Evolutionary conservation across 2,797 vertebrate species (phyloP), one percentile per base, ranked within the genome.

Genomic region (Steatocranus sp.): DNA sequence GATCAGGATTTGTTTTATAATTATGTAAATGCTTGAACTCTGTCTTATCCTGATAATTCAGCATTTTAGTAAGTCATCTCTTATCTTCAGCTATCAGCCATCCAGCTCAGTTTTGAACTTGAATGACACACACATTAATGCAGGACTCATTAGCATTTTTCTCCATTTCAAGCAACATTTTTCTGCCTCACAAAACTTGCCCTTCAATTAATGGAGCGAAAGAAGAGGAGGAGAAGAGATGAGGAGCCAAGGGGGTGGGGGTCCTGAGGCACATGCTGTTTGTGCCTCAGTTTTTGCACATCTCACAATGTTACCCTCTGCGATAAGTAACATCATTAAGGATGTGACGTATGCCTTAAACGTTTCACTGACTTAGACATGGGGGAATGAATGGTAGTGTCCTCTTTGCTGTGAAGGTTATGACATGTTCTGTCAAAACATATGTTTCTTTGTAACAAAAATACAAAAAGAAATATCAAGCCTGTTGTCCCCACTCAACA

Each of bases 191-290:
- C 77, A 89, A 91, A 61, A 82, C 84, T 84, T 78, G 80, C 78
- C 82, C 82, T 92, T 91, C 83, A 88, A 58, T 88, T 90, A 91
- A 89, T 91, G 81, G 76, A 92, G 91, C 32, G 51, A 91, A 87
- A 87, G 79, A 86, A 78, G 32, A 78, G 61, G 68, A 84, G 58
- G 61, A 85, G 70, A 76, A 80, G 81, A 66, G 78, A 77, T 77
- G 81, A 77, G 25, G 79, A 87, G 84, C 78, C 70, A 10, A 74
- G 54, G 77, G 76, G 66, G 27, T 46, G 73, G 73, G 76, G 56
- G 56, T 12, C 56, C 56, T 61, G 56, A 36, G 56, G 56, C 56
- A 36, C 56, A 75, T 83, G 11, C 32, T 86, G 79, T 87, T 90
- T 88, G 83, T 83, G 74, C 76, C 73, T 90, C 74, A 82, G 11